These are phyloP conservation scores for Gopherus evgoodei DNA, from an alignment of 2,113 vertebrate species.

Conservation along the genomic window DNA sequence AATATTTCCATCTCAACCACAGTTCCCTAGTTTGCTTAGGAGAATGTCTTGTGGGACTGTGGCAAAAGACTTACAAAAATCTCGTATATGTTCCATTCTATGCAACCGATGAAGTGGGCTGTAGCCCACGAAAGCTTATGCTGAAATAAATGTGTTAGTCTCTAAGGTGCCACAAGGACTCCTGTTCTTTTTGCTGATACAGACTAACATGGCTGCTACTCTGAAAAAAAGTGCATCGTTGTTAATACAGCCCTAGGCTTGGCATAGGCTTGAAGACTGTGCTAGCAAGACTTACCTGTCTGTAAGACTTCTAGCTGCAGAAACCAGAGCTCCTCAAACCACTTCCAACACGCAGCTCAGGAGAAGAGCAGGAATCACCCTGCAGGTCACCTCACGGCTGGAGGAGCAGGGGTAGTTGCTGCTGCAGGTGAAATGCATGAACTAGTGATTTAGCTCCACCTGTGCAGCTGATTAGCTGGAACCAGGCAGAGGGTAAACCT, in stretches of 20 bases:
- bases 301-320: accelerated
- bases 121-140: too few relatives aligned
- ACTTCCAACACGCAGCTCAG: not conserved
- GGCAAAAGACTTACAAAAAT: too few relatives aligned
- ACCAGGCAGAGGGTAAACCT: not conserved
- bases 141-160: too few relatives aligned
- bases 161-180: too few relatives aligned
- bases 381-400: not conserved
- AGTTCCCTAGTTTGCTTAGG: too few relatives aligned
- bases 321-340: not conserved
- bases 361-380: not conserved
- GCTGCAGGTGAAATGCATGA: not conserved
- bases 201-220: too few relatives aligned
- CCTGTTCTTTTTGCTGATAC: too few relatives aligned
- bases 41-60: too few relatives aligned
- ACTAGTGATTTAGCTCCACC: not conserved
- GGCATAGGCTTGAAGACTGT: accelerated
- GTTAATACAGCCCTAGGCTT: accelerated
- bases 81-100: too few relatives aligned
- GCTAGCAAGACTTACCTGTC: accelerated
- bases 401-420: not conserved
- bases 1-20: too few relatives aligned
- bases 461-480: not conserved
- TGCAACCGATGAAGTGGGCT: too few relatives aligned
- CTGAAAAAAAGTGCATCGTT: accelerated